A percentile compares a stretch with the other conserved stretches of the same genome.
phyloP scores from a whole-genome alignment of 2,888 invertebrate species.

The Torymus auratus region DNA sequence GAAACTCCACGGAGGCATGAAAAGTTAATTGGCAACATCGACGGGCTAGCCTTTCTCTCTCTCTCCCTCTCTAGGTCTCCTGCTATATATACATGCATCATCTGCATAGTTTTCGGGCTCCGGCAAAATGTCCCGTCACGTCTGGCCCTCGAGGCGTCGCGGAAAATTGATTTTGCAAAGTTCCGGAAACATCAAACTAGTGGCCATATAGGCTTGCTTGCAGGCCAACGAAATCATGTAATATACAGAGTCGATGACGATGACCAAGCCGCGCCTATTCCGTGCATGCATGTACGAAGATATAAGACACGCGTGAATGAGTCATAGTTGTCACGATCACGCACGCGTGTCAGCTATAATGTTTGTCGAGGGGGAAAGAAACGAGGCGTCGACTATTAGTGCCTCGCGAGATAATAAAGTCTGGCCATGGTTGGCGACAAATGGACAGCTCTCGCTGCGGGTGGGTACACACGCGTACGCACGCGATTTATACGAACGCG shows the following conservation, averaged over 20 bases:
- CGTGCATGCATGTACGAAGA: too few relatives aligned
- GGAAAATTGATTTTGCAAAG: slow-evolving; percentile 55
- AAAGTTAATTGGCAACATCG: slow-evolving; percentile 57
- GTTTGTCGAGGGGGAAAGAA: too few relatives aligned
- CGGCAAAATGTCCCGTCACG: slow-evolving; percentile 42
- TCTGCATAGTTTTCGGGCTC: slow-evolving; percentile 28
- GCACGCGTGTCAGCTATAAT: too few relatives aligned
- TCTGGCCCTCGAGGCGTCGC: slow-evolving; percentile 1
- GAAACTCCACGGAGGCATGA: slow-evolving; percentile 46
- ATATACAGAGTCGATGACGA: background rate
- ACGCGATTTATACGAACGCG: too few relatives aligned
- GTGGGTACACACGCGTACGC: too few relatives aligned
- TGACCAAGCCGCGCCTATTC: background rate
- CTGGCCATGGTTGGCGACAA: too few relatives aligned
- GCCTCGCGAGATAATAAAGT: too few relatives aligned
- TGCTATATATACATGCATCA: background rate
- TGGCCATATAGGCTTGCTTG: background rate
- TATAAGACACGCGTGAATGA: too few relatives aligned
- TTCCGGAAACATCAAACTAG: slow-evolving; percentile 49
- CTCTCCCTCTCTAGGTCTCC: background rate
- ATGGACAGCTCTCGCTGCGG: too few relatives aligned
- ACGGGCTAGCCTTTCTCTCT: background rate
- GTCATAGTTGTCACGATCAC: too few relatives aligned
- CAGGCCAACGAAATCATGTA: background rate
- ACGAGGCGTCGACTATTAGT: too few relatives aligned